These are phyloP conservation scores for Dryobates pubescens DNA, from an alignment of 2,797 vertebrate species.

Conservation along the genomic window DNA sequence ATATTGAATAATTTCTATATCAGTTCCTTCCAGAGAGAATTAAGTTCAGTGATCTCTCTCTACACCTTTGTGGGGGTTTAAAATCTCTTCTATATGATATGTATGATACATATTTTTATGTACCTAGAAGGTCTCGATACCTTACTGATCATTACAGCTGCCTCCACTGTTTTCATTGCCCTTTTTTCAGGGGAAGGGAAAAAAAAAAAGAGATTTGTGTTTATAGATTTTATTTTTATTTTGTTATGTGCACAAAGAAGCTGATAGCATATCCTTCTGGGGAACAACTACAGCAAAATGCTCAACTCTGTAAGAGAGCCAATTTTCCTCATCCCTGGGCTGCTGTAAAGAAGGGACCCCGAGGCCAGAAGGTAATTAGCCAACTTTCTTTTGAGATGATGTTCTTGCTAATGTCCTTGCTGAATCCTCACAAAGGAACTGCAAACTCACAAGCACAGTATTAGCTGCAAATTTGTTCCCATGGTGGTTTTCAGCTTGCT, in stretches of 20 bases:
- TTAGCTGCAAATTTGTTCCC: background rate
- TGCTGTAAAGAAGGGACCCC: background rate
- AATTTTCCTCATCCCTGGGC: background rate
- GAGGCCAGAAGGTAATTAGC: conserved; percentile 19
- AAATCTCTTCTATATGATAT: background rate
- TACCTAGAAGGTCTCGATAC: background rate
- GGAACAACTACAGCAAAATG: background rate
- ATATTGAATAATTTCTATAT: background rate
- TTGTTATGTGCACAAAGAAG: background rate
- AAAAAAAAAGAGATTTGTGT: background rate
- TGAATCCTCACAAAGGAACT: background rate
- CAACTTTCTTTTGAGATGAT: background rate
- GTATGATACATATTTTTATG: background rate
- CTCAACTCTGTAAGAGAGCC: background rate
- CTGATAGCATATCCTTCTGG: background rate
- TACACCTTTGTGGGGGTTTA: background rate
- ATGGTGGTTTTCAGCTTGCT: background rate
- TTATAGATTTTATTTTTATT: background rate
- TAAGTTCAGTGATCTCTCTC: background rate
- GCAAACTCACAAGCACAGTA: background rate
- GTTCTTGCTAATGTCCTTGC: background rate
- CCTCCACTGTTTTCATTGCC: background rate
- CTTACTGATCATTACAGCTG: background rate
- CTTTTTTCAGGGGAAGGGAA: background rate
- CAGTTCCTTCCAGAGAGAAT: background rate